Percentiles rank a stretch among this genome's conserved stretches.
Conservation (phyloP, 2,797 vertebrate genomes). For the Melopsittacus undulatus region DNA sequence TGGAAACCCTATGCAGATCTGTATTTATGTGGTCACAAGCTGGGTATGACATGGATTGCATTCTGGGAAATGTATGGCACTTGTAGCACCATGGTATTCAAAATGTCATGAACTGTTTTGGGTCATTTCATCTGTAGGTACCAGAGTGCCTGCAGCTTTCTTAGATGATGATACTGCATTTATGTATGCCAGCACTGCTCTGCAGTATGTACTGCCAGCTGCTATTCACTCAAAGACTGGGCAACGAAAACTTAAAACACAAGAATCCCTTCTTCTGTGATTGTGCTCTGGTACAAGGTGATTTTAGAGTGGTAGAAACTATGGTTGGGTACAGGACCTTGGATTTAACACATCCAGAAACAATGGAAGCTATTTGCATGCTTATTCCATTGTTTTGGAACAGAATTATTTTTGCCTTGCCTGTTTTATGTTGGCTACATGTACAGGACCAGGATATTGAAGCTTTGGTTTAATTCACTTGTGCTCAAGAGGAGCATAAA, state of each 20-base stretch:
- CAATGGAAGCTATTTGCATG: not conserved
- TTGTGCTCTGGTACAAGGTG: not conserved
- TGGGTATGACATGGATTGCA: not conserved
- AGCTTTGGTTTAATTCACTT: constrained; percentile 39
- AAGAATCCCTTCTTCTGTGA: not conserved
- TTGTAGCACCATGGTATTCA: rapidly evolving
- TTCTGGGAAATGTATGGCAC: rapidly evolving
- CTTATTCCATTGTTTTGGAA: not conserved
- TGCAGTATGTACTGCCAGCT: not conserved
- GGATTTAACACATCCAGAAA: not conserved
- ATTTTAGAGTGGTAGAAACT: not conserved
- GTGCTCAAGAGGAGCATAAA: constrained; percentile 23
- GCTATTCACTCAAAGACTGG: not conserved
- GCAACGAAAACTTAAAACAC: not conserved
- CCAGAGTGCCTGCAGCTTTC: not conserved
- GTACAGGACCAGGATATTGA: not conserved
- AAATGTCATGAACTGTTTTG: not conserved
- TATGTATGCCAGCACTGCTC: not conserved
- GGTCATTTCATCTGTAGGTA: not conserved
- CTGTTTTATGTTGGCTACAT: not conserved
- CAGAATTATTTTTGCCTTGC: constrained; percentile 3
- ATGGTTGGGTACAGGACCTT: not conserved
- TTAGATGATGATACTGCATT: not conserved
- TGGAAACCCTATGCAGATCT: not conserved
- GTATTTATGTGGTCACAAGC: rapidly evolving